Conservation (phyloP, 2,888 invertebrate genomes). For the Zonitis immaculata region DNA sequence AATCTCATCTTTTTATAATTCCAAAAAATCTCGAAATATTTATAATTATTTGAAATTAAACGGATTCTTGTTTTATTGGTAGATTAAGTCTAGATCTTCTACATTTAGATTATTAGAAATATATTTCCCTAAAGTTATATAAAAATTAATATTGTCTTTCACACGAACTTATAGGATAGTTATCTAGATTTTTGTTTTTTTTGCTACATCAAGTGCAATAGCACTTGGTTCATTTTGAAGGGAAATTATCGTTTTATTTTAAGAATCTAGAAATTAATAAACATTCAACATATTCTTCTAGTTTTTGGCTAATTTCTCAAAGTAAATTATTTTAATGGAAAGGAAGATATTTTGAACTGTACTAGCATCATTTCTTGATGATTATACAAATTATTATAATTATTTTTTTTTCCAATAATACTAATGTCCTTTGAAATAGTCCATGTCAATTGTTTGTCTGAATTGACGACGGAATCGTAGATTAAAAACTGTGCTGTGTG, state of each 20-base stretch:
- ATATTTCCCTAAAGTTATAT: conserved; percentile 16
- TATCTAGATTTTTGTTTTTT: background rate
- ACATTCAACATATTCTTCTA: background rate
- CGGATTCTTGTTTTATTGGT: too few species aligned
- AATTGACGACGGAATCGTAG: conserved; percentile 32
- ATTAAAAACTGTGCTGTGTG: conserved; percentile 21
- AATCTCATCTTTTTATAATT: conserved; percentile 1
- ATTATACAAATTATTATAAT: background rate
- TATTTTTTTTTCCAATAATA: background rate
- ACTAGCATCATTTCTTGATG: conserved; percentile 20
- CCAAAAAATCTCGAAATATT: conserved; percentile 2
- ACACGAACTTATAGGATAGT: conserved; percentile 22
- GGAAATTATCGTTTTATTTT: background rate
- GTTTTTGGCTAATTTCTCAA: background rate
- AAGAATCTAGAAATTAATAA: background rate
- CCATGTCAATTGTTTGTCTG: conserved; percentile 30
- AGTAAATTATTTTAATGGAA: background rate
- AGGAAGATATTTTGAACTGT: conserved; percentile 27
- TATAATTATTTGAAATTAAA: too few species aligned
- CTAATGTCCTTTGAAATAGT: conserved; percentile 24
- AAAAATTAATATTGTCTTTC: conserved; percentile 26
- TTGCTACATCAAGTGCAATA: background rate
- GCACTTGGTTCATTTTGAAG: background rate
- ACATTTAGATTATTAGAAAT: conserved; percentile 28
- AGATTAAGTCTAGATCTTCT: conserved; percentile 29